Evolutionary conservation across 2,888 invertebrate species (phyloP).

Genomic region (Herminia tarsipennalis): DNA sequence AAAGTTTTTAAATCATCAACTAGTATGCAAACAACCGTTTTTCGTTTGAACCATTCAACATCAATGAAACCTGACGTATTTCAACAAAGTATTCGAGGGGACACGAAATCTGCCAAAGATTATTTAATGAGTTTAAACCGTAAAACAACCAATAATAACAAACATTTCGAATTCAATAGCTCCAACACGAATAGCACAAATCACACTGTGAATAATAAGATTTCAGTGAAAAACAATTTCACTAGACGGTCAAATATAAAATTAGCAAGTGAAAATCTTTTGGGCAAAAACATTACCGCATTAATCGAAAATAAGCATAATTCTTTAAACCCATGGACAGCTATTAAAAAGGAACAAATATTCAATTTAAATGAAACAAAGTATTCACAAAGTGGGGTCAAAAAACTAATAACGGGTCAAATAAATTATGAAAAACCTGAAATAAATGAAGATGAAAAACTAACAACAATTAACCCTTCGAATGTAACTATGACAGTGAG

Average conservation of each 20-base stretch:
- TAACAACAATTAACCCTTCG: neutral
- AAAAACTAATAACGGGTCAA: neutral
- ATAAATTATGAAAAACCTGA: neutral
- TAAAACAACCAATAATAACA: slow-evolving; percentile 8
- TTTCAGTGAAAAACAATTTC: no score
- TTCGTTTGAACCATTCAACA: slow-evolving; percentile 1
- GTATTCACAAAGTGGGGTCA: neutral
- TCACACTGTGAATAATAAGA: no score
- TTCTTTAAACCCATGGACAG: no score
- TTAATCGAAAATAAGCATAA: no score
- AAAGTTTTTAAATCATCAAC: no score
- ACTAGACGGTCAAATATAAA: no score
- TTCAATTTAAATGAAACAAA: no score
- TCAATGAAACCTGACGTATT: slow-evolving; percentile 12
- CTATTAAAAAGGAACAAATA: no score
- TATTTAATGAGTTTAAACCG: slow-evolving; percentile 18
- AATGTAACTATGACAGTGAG: neutral
- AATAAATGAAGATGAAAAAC: neutral
- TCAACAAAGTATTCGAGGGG: slow-evolving; percentile 24
- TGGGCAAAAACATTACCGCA: no score
- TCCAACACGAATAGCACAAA: no score
- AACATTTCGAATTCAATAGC: no score
- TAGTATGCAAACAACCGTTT: neutral
- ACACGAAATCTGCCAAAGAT: slow-evolving; percentile 23
- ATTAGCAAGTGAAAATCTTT: no score